These are phyloP conservation scores for Parauchenoglanis ngamensis DNA, from an alignment of 2,797 vertebrate species.

Conservation along the genomic window DNA sequence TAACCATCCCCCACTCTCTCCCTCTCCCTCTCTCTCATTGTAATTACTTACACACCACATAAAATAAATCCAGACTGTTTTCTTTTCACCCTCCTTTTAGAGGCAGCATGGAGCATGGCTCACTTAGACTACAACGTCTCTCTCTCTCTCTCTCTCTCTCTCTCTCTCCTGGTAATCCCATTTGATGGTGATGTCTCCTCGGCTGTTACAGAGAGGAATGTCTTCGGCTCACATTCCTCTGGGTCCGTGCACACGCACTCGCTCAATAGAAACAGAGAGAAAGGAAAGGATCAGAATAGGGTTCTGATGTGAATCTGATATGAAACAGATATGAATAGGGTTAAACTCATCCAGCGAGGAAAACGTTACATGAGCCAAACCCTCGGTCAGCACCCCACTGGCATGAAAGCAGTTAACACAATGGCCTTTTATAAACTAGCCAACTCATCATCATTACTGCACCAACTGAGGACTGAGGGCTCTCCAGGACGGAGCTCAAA, in stretches of 20 bases:
- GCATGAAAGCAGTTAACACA: conserved; percentile 28
- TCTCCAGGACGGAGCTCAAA: no score
- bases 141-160: conserved; percentile 49
- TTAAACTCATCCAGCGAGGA: conserved; percentile 50
- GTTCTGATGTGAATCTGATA: no score
- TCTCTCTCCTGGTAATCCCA: conserved; percentile 74
- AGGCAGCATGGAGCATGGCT: conserved; percentile 57
- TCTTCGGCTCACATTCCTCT: conserved; percentile 72
- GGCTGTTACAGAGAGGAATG: conserved; percentile 72
- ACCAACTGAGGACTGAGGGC: no score
- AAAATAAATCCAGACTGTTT: conserved; percentile 80
- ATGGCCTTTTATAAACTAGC: conserved; percentile 2
- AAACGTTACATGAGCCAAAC: conserved; percentile 28
- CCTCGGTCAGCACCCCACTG: conserved; percentile 57
- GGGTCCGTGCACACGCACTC: conserved; percentile 37
- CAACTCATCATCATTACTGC: neutral
- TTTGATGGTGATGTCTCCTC: conserved; percentile 75
- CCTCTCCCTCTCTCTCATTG: conserved; percentile 58
- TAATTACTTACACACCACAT: conserved; percentile 77
- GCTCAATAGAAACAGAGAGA: conserved; percentile 55
- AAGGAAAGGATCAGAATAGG: conserved; percentile 43
- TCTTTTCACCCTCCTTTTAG: conserved; percentile 65
- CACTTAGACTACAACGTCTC: conserved; percentile 54
- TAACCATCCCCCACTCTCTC: conserved; percentile 15
- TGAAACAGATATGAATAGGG: conserved; percentile 32